Percentiles rank a stretch among this genome's conserved stretches.
Evolutionary conservation across 2,797 vertebrate species (phyloP).

Genomic region (Neosalanx taihuensis): DNA sequence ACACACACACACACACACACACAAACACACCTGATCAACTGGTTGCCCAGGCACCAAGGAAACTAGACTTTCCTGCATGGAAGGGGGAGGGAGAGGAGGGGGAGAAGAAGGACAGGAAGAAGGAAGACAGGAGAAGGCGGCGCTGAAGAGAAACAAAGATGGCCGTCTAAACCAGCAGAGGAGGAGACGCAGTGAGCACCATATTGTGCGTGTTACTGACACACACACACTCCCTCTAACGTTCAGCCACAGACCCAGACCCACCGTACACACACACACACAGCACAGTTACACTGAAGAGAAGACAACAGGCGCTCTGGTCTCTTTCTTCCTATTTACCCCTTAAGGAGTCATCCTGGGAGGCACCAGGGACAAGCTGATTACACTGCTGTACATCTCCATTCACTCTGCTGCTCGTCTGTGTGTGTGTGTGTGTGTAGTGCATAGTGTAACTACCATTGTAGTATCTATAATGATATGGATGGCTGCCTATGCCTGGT

Average conservation of each 20-base stretch:
- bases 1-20: no score
- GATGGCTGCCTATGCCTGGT: no score
- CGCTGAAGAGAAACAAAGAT: conserved; percentile 5
- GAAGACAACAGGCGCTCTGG: neutral
- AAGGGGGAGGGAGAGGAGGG: neutral
- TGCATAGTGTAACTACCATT: conserved; percentile 13
- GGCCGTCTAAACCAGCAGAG: neutral
- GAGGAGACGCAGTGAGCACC: conserved; percentile 16
- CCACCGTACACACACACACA: neutral
- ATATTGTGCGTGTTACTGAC: conserved; percentile 60
- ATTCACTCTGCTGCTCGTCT: conserved; percentile 3
- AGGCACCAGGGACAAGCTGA: no score
- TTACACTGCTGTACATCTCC: neutral
- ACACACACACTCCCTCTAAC: conserved; percentile 55
- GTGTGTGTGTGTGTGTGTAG: conserved; percentile 24
- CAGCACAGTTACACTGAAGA: conserved; percentile 5
- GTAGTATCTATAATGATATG: no score
- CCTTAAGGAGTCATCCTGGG: no score
- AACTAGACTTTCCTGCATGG: conserved; percentile 29
- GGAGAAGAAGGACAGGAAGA: neutral
- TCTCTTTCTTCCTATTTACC: neutral
- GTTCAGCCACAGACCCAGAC: conserved; percentile 28
- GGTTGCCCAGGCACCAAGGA: conserved; percentile 29
- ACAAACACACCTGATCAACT: conserved; percentile 28
- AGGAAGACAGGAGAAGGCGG: conserved; percentile 2